Evolutionary conservation across 2,797 vertebrate species (phyloP), one percentile per base, ranked within the genome.

Genomic region (Phataginus tetradactyla): DNA sequence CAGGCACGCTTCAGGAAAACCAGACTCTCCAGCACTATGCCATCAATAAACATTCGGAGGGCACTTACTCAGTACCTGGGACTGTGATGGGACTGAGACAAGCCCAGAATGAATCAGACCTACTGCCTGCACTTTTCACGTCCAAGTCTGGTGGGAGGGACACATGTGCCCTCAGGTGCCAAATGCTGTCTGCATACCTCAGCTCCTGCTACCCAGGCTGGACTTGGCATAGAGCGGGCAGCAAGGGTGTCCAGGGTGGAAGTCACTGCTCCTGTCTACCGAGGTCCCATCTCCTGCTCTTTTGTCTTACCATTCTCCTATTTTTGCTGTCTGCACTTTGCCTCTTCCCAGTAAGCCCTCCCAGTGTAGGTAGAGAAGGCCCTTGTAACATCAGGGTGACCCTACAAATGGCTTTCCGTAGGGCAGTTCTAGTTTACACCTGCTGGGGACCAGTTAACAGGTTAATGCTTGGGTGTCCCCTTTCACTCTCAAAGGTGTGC

Each of bases 191-290:
- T n/a, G 25, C 6, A 29, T 57, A 49, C 4, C 25, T 45, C 63
- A 15, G n/a, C 10, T 77, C 17, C 77, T 39, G 45, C 45, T 0
- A 13, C 51, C 42, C 18, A 0, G 39, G 21, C 1, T 1, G n/a
- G 80, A n/a, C 29, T 29, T 1, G 49, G 80, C 55, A 17, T 8
- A 5, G 10, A 5, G 42, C 2, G 0, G 39, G 49, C 7, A 32
- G 42, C 55, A 5, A 0, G 7, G 12, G 6, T 0, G 11, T 18
- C n/a, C 23, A 1, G 6, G 18, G 63, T 1, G 4, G 20, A 34
- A n/a, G 29, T 8, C 51, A 13, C 55, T 8, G 10, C 25, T 13
- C n/a, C 45, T n/a, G 34, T 45, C 51, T 6, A 10, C 71, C 68
- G 14, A 3, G 61, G 29, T 12, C 13, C 80, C 27, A 0, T 27